Conservation (phyloP, 2,888 invertebrate genomes). For the Meghimatium bilineatum region DNA sequence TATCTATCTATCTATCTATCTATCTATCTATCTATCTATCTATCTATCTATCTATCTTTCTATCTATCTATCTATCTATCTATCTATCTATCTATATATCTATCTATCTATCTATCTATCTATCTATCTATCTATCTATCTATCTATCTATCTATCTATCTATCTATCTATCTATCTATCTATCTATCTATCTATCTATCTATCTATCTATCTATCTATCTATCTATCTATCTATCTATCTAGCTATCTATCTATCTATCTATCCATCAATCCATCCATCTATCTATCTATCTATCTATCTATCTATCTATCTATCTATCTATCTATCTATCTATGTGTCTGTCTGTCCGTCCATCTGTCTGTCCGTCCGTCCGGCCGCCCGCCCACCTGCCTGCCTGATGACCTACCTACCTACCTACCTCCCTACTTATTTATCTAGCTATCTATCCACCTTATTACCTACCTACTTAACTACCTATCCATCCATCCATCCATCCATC, state of each 20-base stretch:
- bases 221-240: slow-evolving; percentile 1
- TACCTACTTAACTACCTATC: not conserved
- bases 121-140: slow-evolving; percentile 4
- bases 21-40: slow-evolving; percentile 6
- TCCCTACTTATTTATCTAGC: not conserved
- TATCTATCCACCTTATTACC: not conserved
- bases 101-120: not conserved
- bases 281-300: slow-evolving; percentile 3
- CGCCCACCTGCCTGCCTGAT: not conserved
- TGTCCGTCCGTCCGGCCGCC: not conserved
- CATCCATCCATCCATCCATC: not conserved
- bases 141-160: slow-evolving; percentile 1
- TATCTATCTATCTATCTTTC: not conserved
- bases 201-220: slow-evolving; percentile 9
- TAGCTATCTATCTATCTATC: not conserved
- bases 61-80: slow-evolving; percentile 5
- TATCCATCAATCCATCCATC: slow-evolving; percentile 7
- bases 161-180: slow-evolving; percentile 6
- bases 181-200: slow-evolving; percentile 3
- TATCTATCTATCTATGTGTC: not conserved
- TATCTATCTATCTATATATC: not conserved
- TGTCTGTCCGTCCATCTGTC: not conserved
- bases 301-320: not conserved
- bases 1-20: not conserved
- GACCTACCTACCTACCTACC: not conserved